phyloP scores from a whole-genome alignment of 92 coral and sea anemone species.

The Siderastrea radians region DNA sequence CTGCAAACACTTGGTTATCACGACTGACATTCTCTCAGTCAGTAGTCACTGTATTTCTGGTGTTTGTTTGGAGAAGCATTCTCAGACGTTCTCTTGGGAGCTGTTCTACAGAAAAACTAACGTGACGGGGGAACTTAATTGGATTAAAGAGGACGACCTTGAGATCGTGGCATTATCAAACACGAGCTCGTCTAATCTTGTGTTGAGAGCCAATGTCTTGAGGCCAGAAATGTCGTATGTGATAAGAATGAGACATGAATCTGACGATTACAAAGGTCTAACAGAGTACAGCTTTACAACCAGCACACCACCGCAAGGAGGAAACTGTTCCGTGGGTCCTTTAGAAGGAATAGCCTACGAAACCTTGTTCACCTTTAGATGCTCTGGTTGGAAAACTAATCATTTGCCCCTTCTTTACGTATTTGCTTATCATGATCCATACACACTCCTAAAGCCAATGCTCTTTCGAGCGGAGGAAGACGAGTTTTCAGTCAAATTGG shows the following conservation, averaged over 20 bases:
- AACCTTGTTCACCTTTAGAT: constrained; percentile 56
- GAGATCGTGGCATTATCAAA: constrained; percentile 43
- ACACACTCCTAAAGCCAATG: constrained; percentile 21
- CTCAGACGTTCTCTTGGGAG: constrained; percentile 37
- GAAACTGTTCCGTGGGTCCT: constrained; percentile 51
- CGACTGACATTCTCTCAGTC: constrained; percentile 60
- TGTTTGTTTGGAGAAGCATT: not conserved
- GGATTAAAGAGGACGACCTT: constrained; percentile 57
- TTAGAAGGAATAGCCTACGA: constrained; percentile 48
- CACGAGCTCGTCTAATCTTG: constrained; percentile 59
- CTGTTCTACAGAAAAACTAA: constrained; percentile 29
- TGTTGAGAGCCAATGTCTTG: constrained; percentile 41
- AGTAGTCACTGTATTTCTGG: constrained; percentile 59
- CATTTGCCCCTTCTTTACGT: constrained; percentile 54
- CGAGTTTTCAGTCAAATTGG: constrained; percentile 16
- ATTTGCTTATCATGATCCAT: constrained; percentile 56
- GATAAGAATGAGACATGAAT: constrained; percentile 40
- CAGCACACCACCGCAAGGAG: constrained; percentile 63
- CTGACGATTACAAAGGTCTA: constrained; percentile 34
- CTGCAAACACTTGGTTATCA: constrained; percentile 60
- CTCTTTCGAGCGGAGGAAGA: constrained; percentile 25
- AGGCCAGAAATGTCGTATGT: constrained; percentile 54
- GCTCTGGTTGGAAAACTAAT: constrained; percentile 64
- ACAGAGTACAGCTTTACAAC: constrained; percentile 65
- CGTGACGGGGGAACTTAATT: constrained; percentile 8